phyloP scores from a whole-genome alignment of 2,797 vertebrate genomes.

The Onychomys arenicola region DNA sequence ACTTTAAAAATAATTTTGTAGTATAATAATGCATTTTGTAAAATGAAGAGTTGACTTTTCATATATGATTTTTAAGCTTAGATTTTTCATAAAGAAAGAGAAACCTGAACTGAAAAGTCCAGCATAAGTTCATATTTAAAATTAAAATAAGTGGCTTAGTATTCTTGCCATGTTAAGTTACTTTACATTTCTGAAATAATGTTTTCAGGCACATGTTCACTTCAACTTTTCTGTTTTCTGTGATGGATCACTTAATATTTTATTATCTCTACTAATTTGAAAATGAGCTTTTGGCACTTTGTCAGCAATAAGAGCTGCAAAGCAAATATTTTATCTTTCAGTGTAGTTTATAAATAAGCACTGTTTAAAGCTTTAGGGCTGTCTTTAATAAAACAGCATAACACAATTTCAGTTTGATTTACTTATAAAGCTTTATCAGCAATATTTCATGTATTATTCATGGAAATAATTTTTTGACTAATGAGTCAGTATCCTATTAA shows the following conservation, averaged over 20 bases:
- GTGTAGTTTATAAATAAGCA: slow-evolving; percentile 49
- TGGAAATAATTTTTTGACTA: slow-evolving; percentile 75
- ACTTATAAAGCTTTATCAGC: slow-evolving; percentile 63
- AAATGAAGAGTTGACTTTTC: slow-evolving; percentile 33
- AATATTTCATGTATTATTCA: slow-evolving; percentile 62
- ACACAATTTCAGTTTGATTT: slow-evolving; percentile 67
- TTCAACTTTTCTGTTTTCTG: slow-evolving; percentile 49
- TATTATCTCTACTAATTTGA: slow-evolving; percentile 69
- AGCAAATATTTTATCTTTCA: slow-evolving; percentile 69
- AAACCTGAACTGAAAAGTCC: slow-evolving; percentile 42
- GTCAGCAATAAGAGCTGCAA: slow-evolving; percentile 47
- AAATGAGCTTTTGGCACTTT: slow-evolving; percentile 72
- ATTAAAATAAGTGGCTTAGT: background rate
- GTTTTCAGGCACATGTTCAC: slow-evolving; percentile 7
- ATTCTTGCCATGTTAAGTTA: slow-evolving; percentile 15
- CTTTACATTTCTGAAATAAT: slow-evolving; percentile 32
- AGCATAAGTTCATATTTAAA: slow-evolving; percentile 55
- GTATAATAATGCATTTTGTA: slow-evolving; percentile 7
- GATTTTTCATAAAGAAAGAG: background rate
- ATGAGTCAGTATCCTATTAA: slow-evolving; percentile 69
- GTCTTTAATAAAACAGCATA: slow-evolving; percentile 47
- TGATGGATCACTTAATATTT: slow-evolving; percentile 59
- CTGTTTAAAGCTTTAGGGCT: slow-evolving; percentile 17
- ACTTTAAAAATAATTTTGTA: slow-evolving; percentile 40
- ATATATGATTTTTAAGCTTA: background rate